These are phyloP conservation scores for Pipistrellus pygmaeus DNA, from an alignment of 2,797 vertebrate species.

Conservation along the genomic window DNA sequence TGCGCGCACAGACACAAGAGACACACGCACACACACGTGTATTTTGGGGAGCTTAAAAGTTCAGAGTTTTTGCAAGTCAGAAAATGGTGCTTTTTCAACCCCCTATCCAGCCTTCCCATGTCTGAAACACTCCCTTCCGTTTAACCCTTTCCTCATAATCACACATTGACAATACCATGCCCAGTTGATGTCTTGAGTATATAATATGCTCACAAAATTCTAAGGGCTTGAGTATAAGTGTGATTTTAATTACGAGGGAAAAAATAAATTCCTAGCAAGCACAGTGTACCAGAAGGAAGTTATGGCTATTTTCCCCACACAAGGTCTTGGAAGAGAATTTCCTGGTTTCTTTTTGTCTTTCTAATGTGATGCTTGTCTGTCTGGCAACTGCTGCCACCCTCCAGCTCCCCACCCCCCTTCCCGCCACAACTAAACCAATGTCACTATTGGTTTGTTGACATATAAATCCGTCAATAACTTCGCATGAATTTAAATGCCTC, in stretches of 20 bases:
- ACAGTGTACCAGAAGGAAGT: slow-evolving; percentile 33
- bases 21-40: slow-evolving; percentile 33
- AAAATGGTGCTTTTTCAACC: background rate
- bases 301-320: background rate
- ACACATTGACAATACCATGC: background rate
- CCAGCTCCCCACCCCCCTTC: background rate
- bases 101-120: no score
- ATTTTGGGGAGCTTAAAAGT: slow-evolving; percentile 73
- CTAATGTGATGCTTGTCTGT: slow-evolving; percentile 39
- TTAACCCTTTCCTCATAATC: slow-evolving; percentile 70
- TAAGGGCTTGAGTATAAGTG: background rate
- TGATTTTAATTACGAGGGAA: slow-evolving; percentile 38
- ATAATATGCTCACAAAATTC: background rate
- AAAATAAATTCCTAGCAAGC: slow-evolving; percentile 61
- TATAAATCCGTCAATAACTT: slow-evolving; percentile 30
- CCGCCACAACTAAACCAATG: background rate
- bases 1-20: background rate
- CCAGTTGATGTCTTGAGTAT: background rate
- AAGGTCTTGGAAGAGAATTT: slow-evolving; percentile 64
- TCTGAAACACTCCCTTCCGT: background rate
- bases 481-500: background rate
- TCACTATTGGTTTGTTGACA: slow-evolving; percentile 12
- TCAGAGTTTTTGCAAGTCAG: slow-evolving; percentile 77
- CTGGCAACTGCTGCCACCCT: background rate
- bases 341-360: slow-evolving; percentile 58